Conservation (phyloP, 2,888 invertebrate species). For the Trichopria drosophilae region DNA sequence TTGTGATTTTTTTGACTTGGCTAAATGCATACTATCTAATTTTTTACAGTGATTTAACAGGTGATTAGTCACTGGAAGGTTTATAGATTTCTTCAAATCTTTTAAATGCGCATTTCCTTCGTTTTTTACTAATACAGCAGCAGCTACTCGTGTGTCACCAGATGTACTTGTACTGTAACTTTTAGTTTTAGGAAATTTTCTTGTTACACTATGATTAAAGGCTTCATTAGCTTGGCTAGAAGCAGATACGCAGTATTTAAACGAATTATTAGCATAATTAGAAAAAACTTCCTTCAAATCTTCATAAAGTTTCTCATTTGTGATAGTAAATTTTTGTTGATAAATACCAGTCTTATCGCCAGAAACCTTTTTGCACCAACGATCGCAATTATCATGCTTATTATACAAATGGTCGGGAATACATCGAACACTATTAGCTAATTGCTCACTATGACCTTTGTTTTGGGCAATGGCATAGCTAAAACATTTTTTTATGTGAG, state of each 20-base stretch:
- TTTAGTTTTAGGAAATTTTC: slow-evolving; percentile 17
- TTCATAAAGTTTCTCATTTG: slow-evolving; percentile 11
- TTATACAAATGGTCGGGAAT: slow-evolving; percentile 1
- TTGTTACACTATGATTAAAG: slow-evolving; percentile 17
- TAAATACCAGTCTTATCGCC: neutral
- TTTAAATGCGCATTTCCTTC: slow-evolving; percentile 18
- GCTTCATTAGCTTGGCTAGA: slow-evolving; percentile 23
- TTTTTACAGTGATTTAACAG: slow-evolving; percentile 15
- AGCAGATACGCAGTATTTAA: slow-evolving; percentile 18
- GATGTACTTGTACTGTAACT: slow-evolving; percentile 15
- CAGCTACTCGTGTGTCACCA: slow-evolving; percentile 15
- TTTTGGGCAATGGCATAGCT: neutral
- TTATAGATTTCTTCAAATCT: slow-evolving; percentile 15
- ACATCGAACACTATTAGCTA: neutral
- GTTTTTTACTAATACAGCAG: slow-evolving; percentile 16
- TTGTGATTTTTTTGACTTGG: slow-evolving; percentile 10
- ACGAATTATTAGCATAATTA: slow-evolving; percentile 15
- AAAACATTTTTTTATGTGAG: slow-evolving; percentile 1
- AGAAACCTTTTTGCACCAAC: slow-evolving; percentile 1
- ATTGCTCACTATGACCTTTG: neutral
- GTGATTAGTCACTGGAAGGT: slow-evolving; percentile 3
- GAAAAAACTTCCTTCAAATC: slow-evolving; percentile 14
- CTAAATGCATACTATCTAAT: slow-evolving; percentile 9
- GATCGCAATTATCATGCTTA: neutral
- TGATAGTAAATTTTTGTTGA: slow-evolving; percentile 10